Conservation (phyloP, 2,888 invertebrate species). For the Eupithecia vulgata region DNA sequence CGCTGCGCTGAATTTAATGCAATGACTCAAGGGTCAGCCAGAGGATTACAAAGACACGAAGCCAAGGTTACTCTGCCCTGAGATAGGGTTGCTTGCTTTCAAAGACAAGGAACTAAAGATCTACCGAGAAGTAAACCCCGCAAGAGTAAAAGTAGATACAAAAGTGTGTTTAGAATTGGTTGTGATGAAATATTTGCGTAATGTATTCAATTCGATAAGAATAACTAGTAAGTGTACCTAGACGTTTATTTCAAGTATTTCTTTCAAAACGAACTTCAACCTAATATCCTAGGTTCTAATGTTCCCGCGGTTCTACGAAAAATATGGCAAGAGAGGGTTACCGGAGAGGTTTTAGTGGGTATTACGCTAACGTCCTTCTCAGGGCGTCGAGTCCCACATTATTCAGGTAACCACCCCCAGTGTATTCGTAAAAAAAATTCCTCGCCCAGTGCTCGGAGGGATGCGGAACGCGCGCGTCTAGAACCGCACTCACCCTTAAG, state of each 20-base stretch:
- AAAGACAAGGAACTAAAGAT: background rate
- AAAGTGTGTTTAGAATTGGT: background rate
- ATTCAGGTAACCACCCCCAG: too few relatives aligned
- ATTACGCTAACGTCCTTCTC: too few relatives aligned
- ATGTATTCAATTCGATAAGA: background rate
- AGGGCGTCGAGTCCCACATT: too few relatives aligned
- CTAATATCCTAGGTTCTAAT: too few relatives aligned
- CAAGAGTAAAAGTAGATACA: background rate
- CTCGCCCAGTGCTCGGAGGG: too few relatives aligned
- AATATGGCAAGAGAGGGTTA: too few relatives aligned
- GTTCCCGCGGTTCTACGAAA: too few relatives aligned
- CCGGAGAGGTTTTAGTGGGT: too few relatives aligned
- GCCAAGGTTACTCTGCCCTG: slow-evolving; percentile 15
- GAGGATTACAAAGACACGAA: slow-evolving; percentile 22
- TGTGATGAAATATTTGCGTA: background rate
- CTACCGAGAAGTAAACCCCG: background rate
- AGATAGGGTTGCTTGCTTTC: background rate
- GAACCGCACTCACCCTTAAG: too few relatives aligned
- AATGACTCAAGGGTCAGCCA: slow-evolving; percentile 18
- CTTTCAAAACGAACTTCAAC: too few relatives aligned
- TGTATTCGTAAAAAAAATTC: too few relatives aligned
- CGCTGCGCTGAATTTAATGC: background rate
- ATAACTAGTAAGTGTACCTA: background rate
- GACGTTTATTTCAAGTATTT: background rate
- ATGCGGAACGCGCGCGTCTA: too few relatives aligned